phyloP scores from a whole-genome alignment of 2,888 invertebrate species.

The Nasonovia ribisnigri region DNA sequence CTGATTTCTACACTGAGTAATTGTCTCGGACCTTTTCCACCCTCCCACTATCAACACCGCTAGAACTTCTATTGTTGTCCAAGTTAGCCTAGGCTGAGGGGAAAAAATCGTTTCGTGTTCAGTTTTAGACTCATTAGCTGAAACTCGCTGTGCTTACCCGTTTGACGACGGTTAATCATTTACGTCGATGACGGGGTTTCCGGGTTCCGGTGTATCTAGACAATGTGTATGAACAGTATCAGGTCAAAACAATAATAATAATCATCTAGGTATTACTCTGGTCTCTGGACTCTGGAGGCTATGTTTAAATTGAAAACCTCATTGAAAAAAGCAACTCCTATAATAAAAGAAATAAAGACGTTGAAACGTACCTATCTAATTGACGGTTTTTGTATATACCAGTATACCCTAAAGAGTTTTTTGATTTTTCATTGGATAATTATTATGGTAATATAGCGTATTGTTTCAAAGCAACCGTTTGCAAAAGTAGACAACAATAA shows the following conservation, averaged over 20 bases:
- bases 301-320: not conserved
- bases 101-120: constrained; percentile 33
- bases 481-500: not conserved
- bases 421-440: not conserved
- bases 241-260: not conserved
- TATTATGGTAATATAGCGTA: not conserved
- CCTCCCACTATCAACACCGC: not conserved
- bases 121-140: constrained; percentile 40
- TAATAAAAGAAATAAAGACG: not conserved
- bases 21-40: constrained; percentile 34
- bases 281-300: not conserved
- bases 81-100: not conserved
- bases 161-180: constrained; percentile 30
- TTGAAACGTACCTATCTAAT: not conserved
- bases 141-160: not conserved
- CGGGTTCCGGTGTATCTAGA: not conserved
- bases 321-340: not conserved
- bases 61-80: constrained; percentile 43
- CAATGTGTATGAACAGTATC: not conserved
- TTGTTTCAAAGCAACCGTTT: not conserved
- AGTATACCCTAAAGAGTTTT: not conserved
- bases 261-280: not conserved
- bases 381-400: not conserved
- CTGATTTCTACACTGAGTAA: constrained; percentile 41
- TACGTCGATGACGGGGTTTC: constrained; percentile 27